A percentile compares a stretch with the other conserved stretches of the same genome.
Conservation (phyloP, 2,888 invertebrate species). For the Julus scandinavius region DNA sequence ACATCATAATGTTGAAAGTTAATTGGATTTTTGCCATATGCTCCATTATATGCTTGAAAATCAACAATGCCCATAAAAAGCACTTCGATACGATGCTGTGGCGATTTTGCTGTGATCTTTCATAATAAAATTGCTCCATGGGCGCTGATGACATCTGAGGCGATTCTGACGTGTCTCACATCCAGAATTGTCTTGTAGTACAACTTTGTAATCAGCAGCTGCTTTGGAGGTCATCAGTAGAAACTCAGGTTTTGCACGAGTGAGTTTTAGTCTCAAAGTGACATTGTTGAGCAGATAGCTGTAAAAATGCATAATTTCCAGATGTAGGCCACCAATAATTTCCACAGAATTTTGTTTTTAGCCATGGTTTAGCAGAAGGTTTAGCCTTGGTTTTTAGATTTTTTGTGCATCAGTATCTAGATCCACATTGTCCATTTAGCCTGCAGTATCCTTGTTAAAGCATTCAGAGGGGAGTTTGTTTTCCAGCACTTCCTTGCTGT, state of each 20-base stretch:
- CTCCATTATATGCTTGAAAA: constrained; percentile 60
- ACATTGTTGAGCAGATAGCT: background rate
- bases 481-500: background rate
- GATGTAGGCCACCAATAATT: background rate
- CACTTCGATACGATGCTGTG: constrained; percentile 58
- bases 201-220: constrained; percentile 55
- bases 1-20: constrained; percentile 60
- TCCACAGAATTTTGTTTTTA: background rate
- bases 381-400: background rate
- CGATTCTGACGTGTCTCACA: constrained; percentile 59
- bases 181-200: constrained; percentile 59
- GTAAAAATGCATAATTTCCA: background rate
- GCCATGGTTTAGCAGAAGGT: background rate
- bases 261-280: background rate
- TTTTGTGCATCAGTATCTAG: background rate
- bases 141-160: constrained; percentile 59
- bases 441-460: background rate
- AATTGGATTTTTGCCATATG: constrained; percentile 59
- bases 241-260: background rate
- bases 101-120: constrained; percentile 59
- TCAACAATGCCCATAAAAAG: constrained; percentile 62
- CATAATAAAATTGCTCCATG: constrained; percentile 59
- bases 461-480: background rate
- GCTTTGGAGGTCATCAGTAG: constrained; percentile 60
- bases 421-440: background rate